phyloP scores from a whole-genome alignment of 2,888 invertebrate genomes.

The Cephus nigrinus region DNA sequence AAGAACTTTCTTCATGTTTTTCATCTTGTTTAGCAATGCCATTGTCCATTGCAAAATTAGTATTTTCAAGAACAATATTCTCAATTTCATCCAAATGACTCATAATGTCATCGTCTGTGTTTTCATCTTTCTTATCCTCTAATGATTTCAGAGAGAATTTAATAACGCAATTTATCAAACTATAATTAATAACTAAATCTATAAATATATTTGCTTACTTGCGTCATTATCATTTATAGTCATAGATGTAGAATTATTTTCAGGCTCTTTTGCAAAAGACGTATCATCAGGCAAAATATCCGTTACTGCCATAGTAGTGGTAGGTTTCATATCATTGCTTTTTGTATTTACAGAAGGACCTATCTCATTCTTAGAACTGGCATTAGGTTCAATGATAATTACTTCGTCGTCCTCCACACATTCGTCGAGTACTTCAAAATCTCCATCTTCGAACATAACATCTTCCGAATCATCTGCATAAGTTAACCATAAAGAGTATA shows the following conservation, averaged over 20 bases:
- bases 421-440: slow-evolving; percentile 55
- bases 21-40: slow-evolving; percentile 28
- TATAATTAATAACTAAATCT: background rate
- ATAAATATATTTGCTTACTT: background rate
- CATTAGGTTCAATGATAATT: background rate
- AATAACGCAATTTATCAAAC: background rate
- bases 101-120: slow-evolving; percentile 28
- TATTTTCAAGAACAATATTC: slow-evolving; percentile 46
- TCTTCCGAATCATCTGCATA: background rate
- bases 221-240: background rate
- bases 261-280: background rate
- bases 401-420: slow-evolving; percentile 44
- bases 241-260: background rate
- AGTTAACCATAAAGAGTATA: too few species aligned
- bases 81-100: slow-evolving; percentile 55
- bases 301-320: background rate
- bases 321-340: background rate
- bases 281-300: background rate
- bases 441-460: slow-evolving; percentile 45
- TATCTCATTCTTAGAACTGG: background rate
- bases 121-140: slow-evolving; percentile 25
- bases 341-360: background rate
- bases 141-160: background rate
- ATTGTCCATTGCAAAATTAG: slow-evolving; percentile 39
- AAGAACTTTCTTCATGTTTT: slow-evolving; percentile 4